Percentiles rank a stretch among this genome's conserved stretches.
phyloP scores from a whole-genome alignment of 2,113 vertebrate species.

The Kobus ellipsiprymnus region DNA sequence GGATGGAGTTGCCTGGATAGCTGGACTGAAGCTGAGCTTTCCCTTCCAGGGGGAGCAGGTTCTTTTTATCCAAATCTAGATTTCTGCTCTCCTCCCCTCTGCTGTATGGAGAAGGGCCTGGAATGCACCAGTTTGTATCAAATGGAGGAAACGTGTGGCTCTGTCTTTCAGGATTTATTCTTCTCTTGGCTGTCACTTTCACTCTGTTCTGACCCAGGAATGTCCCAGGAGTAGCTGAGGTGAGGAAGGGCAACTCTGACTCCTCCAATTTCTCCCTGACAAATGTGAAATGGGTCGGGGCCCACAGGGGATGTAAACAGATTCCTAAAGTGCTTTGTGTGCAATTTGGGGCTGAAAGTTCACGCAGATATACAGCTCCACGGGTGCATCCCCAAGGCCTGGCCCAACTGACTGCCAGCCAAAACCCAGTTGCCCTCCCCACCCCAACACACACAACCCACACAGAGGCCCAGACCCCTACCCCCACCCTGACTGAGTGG shows the following conservation, averaged over 20 bases:
- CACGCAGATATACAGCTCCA: background rate
- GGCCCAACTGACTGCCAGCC: background rate
- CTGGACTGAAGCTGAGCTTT: background rate
- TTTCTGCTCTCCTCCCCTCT: background rate
- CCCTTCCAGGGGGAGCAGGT: background rate
- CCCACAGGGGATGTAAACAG: constrained; percentile 1
- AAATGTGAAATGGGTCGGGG: constrained; percentile 47
- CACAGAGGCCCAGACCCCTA: background rate
- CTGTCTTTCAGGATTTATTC: constrained; percentile 58
- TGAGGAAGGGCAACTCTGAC: constrained; percentile 26
- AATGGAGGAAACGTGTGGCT: background rate
- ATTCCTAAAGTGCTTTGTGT: background rate
- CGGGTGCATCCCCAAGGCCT: background rate
- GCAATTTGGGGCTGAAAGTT: background rate
- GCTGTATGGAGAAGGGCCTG: background rate
- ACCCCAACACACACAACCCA: background rate
- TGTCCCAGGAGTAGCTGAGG: background rate
- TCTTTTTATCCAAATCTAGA: background rate
- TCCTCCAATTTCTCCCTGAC: constrained; percentile 54
- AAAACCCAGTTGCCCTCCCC: background rate
- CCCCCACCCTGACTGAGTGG: background rate
- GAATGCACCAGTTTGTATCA: constrained; percentile 15
- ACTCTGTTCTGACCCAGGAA: constrained; percentile 18
- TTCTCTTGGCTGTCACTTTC: constrained; percentile 26
- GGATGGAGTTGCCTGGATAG: background rate